Evolutionary conservation across 1,140 invertebrate species (phyloP), one percentile per base, ranked within the genome.

Genomic region (Drosophila obscura): DNA sequence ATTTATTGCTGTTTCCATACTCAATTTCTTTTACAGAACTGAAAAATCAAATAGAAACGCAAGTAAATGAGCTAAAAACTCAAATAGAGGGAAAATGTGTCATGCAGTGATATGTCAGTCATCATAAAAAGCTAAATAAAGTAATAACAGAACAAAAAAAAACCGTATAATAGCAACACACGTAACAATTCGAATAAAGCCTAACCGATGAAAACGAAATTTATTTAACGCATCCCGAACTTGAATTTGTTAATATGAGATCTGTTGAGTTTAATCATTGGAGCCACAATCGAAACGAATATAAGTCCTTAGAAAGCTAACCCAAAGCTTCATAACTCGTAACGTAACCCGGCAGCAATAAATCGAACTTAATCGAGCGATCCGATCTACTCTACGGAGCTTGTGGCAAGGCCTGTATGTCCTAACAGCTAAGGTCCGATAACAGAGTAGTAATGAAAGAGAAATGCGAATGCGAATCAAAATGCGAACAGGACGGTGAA

Each of bases 31-130:
- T 96, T 95, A 82, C 95, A 98, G 97, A 97, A 94, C 93, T 98
- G 94, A 98, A 97, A 94, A 97, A 98, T 93, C 96, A 96, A 92
- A 96, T 98, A 94, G 97, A 98, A 93, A 96, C 96, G 91, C 96
- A 97, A 95, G 96, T 98, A 92, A 98, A 96, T 93, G 97, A 98
- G 94, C 94, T 98, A 92, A 98, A 97, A 94, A 95, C 96, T 90
- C 96, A 97, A 93, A 96, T 98, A 92, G 97, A 98, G 94, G 97
- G 96, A 94, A 97, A 97, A 94, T 98, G 96, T 94, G 96, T 95
- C 91, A 95, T 97, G 93, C 96, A 97, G 96, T 97, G 94, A 95
- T 92, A 92, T 91, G 91, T 91, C 90, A 91, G 82, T 90, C 89
- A 91, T 87, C 83, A 88, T 84, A 75, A 69, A 59, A 59, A 60